Evolutionary conservation across 1,140 invertebrate genomes (phyloP).

Genomic region (Neuroterus valhalla): DNA sequence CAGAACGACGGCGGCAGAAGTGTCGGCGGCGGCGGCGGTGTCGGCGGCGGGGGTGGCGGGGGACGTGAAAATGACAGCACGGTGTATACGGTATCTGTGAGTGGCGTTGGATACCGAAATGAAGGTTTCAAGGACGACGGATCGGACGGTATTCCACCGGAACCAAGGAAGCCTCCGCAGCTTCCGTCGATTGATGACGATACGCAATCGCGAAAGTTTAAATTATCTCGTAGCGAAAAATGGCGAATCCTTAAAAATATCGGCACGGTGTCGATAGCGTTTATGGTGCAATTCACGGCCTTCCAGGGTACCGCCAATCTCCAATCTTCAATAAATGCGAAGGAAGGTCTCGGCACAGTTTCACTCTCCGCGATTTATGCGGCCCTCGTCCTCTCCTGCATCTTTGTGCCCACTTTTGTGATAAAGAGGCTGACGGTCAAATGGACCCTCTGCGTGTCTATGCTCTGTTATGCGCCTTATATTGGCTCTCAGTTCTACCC

Average conservation of each 20-base stretch:
- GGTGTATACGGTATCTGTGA: constrained; percentile 76
- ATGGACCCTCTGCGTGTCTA: constrained; percentile 93
- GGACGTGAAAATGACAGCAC: constrained; percentile 54
- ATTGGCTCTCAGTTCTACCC: constrained; percentile 95
- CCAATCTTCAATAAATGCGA: constrained; percentile 90
- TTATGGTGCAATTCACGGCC: constrained; percentile 95
- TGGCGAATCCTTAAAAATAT: constrained; percentile 93
- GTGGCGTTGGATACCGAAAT: constrained; percentile 80
- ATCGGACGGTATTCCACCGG: constrained; percentile 74
- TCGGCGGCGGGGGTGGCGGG: constrained; percentile 46
- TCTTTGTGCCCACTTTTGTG: constrained; percentile 93
- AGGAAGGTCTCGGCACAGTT: constrained; percentile 88
- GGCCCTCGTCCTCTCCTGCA: constrained; percentile 91
- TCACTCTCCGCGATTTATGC: constrained; percentile 92
- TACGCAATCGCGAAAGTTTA: constrained; percentile 83
- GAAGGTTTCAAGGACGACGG: constrained; percentile 80
- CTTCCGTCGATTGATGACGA: constrained; percentile 78
- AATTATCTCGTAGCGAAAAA: constrained; percentile 85
- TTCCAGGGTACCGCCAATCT: constrained; percentile 93
- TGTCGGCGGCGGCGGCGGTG: constrained; percentile 55
- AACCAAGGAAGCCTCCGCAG: constrained; percentile 77
- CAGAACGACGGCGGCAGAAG: constrained; percentile 71
- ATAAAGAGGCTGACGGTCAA: constrained; percentile 95
- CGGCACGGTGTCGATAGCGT: constrained; percentile 88
- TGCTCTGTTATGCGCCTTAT: constrained; percentile 95